Evolutionary conservation across 2,797 vertebrate species (phyloP).

Genomic region (Danio jaintianensis): DNA sequence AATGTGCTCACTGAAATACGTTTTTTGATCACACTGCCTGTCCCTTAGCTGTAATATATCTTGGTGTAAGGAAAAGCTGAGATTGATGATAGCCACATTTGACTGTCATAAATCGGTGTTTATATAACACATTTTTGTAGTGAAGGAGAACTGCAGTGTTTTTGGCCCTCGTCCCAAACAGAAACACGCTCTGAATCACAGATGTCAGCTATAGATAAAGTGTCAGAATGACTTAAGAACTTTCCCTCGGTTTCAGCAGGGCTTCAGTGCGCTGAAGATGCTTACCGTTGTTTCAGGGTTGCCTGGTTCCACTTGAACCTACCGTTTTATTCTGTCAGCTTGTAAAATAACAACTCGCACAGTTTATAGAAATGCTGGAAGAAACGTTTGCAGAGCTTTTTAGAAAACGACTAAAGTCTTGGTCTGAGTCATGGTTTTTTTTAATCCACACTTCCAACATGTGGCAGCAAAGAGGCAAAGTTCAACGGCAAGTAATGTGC

Average conservation of each 20-base stretch:
- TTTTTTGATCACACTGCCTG: background rate
- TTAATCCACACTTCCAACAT: background rate
- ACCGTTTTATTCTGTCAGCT: background rate
- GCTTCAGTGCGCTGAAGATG: background rate
- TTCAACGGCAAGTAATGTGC: background rate
- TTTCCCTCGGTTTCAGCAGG: slow-evolving; percentile 14
- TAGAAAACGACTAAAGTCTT: background rate
- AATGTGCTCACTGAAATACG: too few species aligned
- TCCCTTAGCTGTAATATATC: background rate
- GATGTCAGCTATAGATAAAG: slow-evolving; percentile 40
- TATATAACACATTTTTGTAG: background rate
- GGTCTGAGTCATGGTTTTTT: slow-evolving; percentile 15
- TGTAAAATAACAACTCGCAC: background rate
- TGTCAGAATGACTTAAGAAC: slow-evolving; percentile 39
- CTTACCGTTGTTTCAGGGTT: background rate
- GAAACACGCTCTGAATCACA: slow-evolving; percentile 49
- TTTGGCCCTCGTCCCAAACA: slow-evolving; percentile 49
- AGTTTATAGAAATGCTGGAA: slow-evolving; percentile 6
- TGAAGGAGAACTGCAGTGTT: background rate
- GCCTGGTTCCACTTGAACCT: background rate
- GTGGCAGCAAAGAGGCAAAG: background rate
- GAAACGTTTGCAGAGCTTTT: slow-evolving; percentile 1
- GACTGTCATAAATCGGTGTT: slow-evolving; percentile 9
- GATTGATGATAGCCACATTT: slow-evolving; percentile 22
- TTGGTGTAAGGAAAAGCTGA: background rate